Evolutionary conservation across 2,797 vertebrate species (phyloP).

Genomic region (Ptychobarbus kaznakovi): DNA sequence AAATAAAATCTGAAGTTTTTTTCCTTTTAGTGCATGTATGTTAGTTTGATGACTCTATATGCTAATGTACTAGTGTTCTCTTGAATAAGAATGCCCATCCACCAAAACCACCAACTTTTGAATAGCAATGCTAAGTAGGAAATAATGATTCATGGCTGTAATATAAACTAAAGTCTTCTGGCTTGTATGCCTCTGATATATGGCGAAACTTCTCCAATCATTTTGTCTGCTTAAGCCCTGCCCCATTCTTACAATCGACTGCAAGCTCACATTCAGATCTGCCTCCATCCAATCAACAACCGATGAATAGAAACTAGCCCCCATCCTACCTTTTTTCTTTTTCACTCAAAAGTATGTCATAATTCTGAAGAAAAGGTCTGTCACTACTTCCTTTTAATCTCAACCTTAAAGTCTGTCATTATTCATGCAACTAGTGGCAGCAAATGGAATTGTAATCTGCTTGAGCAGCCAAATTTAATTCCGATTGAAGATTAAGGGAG

Average conservation of each 20-base stretch:
- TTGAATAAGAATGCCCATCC: neutral
- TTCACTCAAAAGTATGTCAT: neutral
- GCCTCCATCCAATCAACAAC: neutral
- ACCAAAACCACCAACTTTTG: neutral
- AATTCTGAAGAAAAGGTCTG: neutral
- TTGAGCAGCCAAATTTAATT: neutral
- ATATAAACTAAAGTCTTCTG: neutral
- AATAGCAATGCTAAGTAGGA: neutral
- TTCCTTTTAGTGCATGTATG: neutral
- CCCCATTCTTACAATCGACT: neutral
- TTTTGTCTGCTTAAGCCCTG: neutral
- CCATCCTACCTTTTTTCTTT: neutral
- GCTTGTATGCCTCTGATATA: neutral
- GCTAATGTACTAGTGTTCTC: neutral
- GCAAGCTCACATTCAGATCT: neutral
- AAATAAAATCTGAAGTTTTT: neutral
- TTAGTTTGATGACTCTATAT: neutral
- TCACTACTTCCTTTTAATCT: neutral
- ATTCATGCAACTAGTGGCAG: neutral
- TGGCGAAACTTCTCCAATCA: neutral
- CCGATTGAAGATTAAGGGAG: neutral
- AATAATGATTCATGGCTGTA: neutral
- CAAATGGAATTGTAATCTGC: conserved; percentile 9
- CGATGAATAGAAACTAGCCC: neutral
- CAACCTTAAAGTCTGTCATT: neutral